Base-by-base conservation (phyloP, 2,113 vertebrate species). In the Aplodontia rufa region DNA sequence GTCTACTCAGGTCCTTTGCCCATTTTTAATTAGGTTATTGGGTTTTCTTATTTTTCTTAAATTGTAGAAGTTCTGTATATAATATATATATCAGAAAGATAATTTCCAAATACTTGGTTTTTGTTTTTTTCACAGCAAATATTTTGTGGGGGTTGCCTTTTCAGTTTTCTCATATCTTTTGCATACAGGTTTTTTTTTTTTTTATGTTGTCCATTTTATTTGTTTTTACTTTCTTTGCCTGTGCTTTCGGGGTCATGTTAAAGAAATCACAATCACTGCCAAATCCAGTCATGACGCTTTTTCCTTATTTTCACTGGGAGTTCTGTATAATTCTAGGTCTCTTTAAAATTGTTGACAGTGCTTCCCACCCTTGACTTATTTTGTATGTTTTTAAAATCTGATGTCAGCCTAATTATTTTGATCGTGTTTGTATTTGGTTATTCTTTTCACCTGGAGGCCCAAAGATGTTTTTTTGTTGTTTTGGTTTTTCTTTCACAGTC, bases 301-400 rank as follows among this genome's bases (percentile, higher is more conserved):
- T 75, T 71, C 37, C 68, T 14, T 74, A 1, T 74, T 58, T 76
- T 45, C 64, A 69, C 66, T 86, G 51, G 19, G 82, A 45, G 24
- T 86, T 66, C 40, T 40, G 11, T 45, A 79, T 45, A 71, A 16
- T 84, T 76, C 35, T 51, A 42, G 53, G 16, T 87, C 7, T 64
- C 35, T 47, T 93, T 47, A n/a, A 85, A 55, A 92, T 79, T 72
- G 69, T 66, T 74, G n/a, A n/a, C 37, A 94, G 60, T 45, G 14
- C 11, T 66, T 37, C 16, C n/a, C 26, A 22, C 0, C 85, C 4
- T 81, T 72, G 30, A 35, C 20, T 80, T 72, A 5, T 51, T 69
- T 86, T 94, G 42, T 68, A 32, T 79, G 53, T 71, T 91, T 97
- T 84, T 47, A 24, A 94, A 60, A 8, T 76, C 71, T 62, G 11